Evolutionary conservation across 2,888 invertebrate genomes (phyloP).

Genomic region (Polia nebulosa): DNA sequence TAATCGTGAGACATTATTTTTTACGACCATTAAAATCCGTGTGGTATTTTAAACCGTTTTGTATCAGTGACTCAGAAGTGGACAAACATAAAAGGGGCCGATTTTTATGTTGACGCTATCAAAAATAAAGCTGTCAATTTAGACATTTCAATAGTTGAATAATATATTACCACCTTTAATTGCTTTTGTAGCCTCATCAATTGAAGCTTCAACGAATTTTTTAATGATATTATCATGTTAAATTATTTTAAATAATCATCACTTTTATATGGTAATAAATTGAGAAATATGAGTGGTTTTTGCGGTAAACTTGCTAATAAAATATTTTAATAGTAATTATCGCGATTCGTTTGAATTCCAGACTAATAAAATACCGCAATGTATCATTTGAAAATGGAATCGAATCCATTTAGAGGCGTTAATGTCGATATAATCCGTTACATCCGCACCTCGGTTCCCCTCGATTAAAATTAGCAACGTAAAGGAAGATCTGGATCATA

Average conservation of each 20-base stretch:
- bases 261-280: constrained; percentile 27
- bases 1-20: constrained; percentile 78
- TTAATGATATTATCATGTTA: background rate
- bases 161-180: constrained; percentile 36
- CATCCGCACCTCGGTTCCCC: constrained; percentile 80
- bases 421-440: constrained; percentile 82
- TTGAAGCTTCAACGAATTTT: constrained; percentile 1
- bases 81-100: constrained; percentile 71
- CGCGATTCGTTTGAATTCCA: constrained; percentile 29
- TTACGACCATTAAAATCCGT: constrained; percentile 78
- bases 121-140: constrained; percentile 49
- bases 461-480: constrained; percentile 83
- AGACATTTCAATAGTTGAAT: constrained; percentile 49
- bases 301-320: constrained; percentile 43
- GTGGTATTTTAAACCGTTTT: constrained; percentile 73
- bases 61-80: constrained; percentile 69
- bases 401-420: constrained; percentile 78
- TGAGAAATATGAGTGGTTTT: constrained; percentile 28
- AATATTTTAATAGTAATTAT: constrained; percentile 40
- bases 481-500: constrained; percentile 82
- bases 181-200: constrained; percentile 16
- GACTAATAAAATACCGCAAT: constrained; percentile 55
- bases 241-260: constrained; percentile 32
- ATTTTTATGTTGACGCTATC: constrained; percentile 69
- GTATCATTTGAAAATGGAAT: constrained; percentile 68